phyloP scores from a whole-genome alignment of 53 echinoderm and acorn worm genomes.

The Antedon mediterranea region DNA sequence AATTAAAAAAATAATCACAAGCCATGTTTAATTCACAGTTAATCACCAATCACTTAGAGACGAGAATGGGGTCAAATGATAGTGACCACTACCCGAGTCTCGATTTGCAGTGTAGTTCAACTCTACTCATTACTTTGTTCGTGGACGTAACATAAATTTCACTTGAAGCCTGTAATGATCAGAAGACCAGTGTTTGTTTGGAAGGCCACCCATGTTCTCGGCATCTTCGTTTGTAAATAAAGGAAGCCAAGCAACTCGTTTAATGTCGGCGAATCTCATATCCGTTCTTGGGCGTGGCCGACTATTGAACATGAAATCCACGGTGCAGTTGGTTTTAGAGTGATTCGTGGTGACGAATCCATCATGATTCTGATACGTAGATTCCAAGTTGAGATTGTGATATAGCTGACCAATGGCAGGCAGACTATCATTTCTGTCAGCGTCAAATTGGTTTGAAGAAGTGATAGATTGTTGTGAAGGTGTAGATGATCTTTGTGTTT shows the following conservation, averaged over 20 bases:
- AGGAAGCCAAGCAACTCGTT: conserved; percentile 10
- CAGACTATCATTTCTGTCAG: no score
- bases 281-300: conserved; percentile 12
- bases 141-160: conserved; percentile 25
- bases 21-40: no score
- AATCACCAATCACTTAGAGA: no score
- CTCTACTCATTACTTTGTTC: no score
- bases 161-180: conserved; percentile 73
- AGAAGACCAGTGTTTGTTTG: conserved; percentile 56
- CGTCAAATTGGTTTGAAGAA: no score
- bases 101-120: no score
- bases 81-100: no score
- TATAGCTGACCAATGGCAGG: neutral
- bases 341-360: conserved; percentile 64
- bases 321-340: conserved; percentile 63
- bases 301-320: conserved; percentile 82
- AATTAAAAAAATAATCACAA: no score
- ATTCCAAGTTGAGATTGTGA: conserved; percentile 47
- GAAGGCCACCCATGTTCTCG: conserved; percentile 71
- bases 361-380: conserved; percentile 30
- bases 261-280: neutral
- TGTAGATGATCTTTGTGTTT: no score
- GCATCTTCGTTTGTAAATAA: conserved; percentile 59
- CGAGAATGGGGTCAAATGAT: no score
- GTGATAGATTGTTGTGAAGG: no score